phyloP scores from a whole-genome alignment of 2,888 invertebrate species.

The Rambutsinella grinnellia region DNA sequence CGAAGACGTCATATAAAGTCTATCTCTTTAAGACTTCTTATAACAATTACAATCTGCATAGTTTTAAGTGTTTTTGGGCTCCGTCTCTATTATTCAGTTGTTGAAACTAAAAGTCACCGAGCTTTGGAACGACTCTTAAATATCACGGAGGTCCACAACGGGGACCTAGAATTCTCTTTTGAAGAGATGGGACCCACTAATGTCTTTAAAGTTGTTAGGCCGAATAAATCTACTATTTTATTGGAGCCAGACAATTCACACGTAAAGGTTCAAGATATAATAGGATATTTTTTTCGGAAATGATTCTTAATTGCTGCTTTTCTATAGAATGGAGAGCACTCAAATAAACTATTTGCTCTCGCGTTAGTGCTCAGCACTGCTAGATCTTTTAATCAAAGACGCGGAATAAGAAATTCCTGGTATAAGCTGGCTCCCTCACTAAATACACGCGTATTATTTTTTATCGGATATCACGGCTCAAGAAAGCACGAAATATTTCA shows the following conservation, averaged over 20 bases:
- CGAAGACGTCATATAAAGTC: too few species aligned
- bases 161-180: too few species aligned
- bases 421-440: slow-evolving; percentile 35
- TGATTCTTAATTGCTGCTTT: neutral
- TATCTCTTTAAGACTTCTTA: too few species aligned
- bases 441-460: slow-evolving; percentile 45
- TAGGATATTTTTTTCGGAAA: neutral
- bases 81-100: too few species aligned
- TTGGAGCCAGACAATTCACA: slow-evolving; percentile 15
- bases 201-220: slow-evolving; percentile 23
- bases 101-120: too few species aligned
- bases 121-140: too few species aligned
- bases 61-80: too few species aligned
- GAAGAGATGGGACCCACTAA: slow-evolving; percentile 43
- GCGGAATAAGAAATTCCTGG: slow-evolving; percentile 42
- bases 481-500: neutral
- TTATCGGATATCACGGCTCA: slow-evolving; percentile 42
- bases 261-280: neutral
- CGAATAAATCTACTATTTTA: slow-evolving; percentile 21
- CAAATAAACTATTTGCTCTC: slow-evolving; percentile 35
- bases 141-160: neutral
- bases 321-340: neutral
- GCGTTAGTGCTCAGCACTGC: slow-evolving; percentile 39
- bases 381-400: slow-evolving; percentile 24
- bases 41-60: too few species aligned